A percentile compares a stretch with the other conserved stretches of the same genome.
Conservation (phyloP, 2,113 vertebrate species). For the Amia ocellicauda region DNA sequence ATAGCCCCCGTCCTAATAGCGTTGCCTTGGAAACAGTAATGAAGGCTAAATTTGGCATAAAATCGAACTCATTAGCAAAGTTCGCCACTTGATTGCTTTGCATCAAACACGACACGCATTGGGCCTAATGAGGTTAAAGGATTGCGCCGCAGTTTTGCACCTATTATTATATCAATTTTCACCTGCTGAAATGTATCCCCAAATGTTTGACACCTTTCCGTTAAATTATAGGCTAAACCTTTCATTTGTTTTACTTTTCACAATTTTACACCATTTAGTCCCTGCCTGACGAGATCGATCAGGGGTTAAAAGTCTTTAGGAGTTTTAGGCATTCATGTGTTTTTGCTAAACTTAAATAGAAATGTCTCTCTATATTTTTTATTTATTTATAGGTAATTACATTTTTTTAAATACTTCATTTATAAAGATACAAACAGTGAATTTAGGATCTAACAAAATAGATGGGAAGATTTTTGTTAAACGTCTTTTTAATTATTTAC, state of each 20-base stretch:
- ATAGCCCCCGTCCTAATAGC: conserved; percentile 65
- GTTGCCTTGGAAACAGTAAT: conserved; percentile 79
- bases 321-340: too few species aligned
- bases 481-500: conserved; percentile 69
- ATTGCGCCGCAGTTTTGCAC: conserved; percentile 57
- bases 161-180: conserved; percentile 65
- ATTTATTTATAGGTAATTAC: too few species aligned
- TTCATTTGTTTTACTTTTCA: too few species aligned
- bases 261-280: too few species aligned
- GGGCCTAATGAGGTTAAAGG: conserved; percentile 94
- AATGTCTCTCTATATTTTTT: too few species aligned
- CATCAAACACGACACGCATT: conserved; percentile 88
- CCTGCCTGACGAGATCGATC: too few species aligned
- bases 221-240: too few species aligned
- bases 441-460: conserved; percentile 11
- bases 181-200: conserved; percentile 17
- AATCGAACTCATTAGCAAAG: conserved; percentile 98
- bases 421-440: neutral
- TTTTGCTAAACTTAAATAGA: too few species aligned
- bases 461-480: conserved; percentile 52
- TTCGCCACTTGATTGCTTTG: conserved; percentile 93
- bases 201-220: too few species aligned
- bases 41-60: conserved; percentile 97
- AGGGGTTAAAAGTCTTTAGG: too few species aligned
- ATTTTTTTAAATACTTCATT: too few species aligned